These are phyloP conservation scores for Apodemia duryi DNA, from an alignment of 2,888 invertebrate species.

Conservation along the genomic window DNA sequence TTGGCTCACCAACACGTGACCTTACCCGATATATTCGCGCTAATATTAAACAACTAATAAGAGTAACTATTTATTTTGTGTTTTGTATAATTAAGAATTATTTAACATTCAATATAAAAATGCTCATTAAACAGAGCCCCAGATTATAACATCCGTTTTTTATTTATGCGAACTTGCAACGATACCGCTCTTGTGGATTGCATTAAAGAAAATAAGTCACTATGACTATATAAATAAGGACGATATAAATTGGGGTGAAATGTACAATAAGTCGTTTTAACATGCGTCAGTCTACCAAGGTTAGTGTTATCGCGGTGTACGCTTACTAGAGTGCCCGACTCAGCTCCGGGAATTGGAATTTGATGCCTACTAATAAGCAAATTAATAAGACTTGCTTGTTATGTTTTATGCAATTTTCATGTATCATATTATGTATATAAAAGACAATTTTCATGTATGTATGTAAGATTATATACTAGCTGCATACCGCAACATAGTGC, in stretches of 20 bases:
- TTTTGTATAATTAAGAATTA: slow-evolving; percentile 3
- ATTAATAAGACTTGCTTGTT: slow-evolving; percentile 4
- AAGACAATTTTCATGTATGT: not conserved
- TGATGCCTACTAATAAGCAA: slow-evolving; percentile 32
- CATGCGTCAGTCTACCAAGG: slow-evolving; percentile 50
- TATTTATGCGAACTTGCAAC: slow-evolving; percentile 33
- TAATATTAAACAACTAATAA: not conserved
- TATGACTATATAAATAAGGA: slow-evolving; percentile 29
- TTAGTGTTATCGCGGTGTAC: slow-evolving; percentile 56
- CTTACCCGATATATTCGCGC: too few relatives aligned
- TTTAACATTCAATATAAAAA: slow-evolving; percentile 21
- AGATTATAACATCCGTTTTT: slow-evolving; percentile 60
- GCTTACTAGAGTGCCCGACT: slow-evolving; percentile 63
- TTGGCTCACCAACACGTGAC: too few relatives aligned
- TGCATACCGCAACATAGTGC: too few relatives aligned
- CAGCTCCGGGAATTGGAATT: slow-evolving; percentile 43
- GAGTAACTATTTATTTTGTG: not conserved
- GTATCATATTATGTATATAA: too few relatives aligned
- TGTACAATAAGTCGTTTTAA: slow-evolving; percentile 27
- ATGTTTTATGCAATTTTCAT: not conserved
- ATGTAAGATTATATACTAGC: too few relatives aligned
- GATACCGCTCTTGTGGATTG: slow-evolving; percentile 19
- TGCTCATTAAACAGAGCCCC: slow-evolving; percentile 44
- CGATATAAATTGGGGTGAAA: slow-evolving; percentile 21
- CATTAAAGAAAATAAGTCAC: slow-evolving; percentile 30